Conservation (phyloP, 2,888 invertebrate species). For the Rutpela maculata region DNA sequence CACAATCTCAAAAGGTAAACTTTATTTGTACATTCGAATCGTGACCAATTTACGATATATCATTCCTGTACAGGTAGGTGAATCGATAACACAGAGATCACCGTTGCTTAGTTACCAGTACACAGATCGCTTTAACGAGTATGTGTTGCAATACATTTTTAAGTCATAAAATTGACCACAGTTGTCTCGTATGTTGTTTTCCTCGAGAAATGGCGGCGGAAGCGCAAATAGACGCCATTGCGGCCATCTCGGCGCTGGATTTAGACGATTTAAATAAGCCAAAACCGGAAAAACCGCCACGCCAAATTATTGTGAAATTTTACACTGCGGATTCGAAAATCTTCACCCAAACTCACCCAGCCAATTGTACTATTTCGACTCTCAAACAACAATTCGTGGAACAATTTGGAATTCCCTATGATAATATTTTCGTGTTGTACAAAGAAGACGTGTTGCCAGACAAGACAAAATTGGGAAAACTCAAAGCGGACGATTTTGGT, state of each 20-base stretch:
- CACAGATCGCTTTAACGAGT: slow-evolving; percentile 38
- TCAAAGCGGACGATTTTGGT: slow-evolving; percentile 63
- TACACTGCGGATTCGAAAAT: slow-evolving; percentile 64
- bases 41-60: neutral
- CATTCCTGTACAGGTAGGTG: slow-evolving; percentile 40
- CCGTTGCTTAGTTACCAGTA: slow-evolving; percentile 51
- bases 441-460: slow-evolving; percentile 70
- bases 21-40: no score
- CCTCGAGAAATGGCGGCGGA: neutral
- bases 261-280: neutral
- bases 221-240: neutral
- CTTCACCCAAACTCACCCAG: slow-evolving; percentile 77
- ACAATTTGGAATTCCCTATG: slow-evolving; percentile 76
- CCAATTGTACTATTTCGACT: slow-evolving; percentile 68
- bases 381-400: slow-evolving; percentile 79
- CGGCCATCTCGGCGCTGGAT: neutral
- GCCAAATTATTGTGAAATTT: slow-evolving; percentile 67
- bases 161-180: slow-evolving; percentile 39
- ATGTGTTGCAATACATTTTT: neutral
- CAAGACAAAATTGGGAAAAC: slow-evolving; percentile 56
- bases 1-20: no score
- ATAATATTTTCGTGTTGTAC: slow-evolving; percentile 75
- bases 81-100: slow-evolving; percentile 38
- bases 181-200: slow-evolving; percentile 29
- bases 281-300: neutral